Conservation (phyloP, 2,797 vertebrate genomes). For the Siniperca obscura region DNA sequence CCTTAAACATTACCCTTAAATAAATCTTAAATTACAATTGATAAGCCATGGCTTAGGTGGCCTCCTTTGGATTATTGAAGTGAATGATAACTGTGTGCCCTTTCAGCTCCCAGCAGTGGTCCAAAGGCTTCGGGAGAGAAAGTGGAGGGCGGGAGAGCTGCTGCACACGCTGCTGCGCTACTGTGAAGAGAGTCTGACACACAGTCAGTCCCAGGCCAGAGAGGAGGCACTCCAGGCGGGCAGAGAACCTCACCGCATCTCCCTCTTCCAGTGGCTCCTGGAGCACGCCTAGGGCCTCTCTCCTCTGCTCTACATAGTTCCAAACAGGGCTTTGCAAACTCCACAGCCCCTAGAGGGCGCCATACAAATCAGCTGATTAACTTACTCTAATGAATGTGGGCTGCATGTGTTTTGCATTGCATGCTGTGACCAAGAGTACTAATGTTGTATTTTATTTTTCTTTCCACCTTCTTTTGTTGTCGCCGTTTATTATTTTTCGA, state of each 20-base stretch:
- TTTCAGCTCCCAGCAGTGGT: conserved; percentile 85
- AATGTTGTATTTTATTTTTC: conserved; percentile 40
- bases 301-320: conserved; percentile 1
- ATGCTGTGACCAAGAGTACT: conserved; percentile 56
- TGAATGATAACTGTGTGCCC: conserved; percentile 22
- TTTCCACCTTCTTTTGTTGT: conserved; percentile 44
- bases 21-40: background rate
- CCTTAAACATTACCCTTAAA: background rate
- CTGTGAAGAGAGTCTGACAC: conserved; percentile 85
- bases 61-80: background rate
- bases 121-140: conserved; percentile 87
- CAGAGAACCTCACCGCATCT: conserved; percentile 64
- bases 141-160: conserved; percentile 92
- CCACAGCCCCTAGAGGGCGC: conserved; percentile 73
- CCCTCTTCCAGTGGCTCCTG: conserved; percentile 93
- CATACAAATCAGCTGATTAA: conserved; percentile 69
- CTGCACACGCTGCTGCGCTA: conserved; percentile 93
- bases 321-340: conserved; percentile 62
- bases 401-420: conserved; percentile 58
- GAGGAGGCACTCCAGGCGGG: conserved; percentile 67
- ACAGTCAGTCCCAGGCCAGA: conserved; percentile 63
- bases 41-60: background rate
- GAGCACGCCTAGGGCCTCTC: conserved; percentile 85
- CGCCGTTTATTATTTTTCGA: conserved; percentile 57
- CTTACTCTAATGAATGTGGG: conserved; percentile 72